Evolutionary conservation across 2,797 vertebrate species (phyloP), one percentile per base, ranked within the genome.

Genomic region (Galagoides demidoff): DNA sequence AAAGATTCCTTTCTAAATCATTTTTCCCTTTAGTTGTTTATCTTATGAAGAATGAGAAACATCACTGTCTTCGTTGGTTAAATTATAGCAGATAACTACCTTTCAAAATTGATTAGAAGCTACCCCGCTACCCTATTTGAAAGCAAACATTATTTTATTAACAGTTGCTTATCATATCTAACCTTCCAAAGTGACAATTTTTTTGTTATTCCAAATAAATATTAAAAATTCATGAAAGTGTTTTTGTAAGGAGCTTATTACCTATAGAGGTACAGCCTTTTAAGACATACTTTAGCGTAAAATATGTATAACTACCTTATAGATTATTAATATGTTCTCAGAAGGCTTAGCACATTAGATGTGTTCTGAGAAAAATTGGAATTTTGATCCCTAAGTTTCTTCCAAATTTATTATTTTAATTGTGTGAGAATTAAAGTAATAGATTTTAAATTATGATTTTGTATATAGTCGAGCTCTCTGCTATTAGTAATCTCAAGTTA

Each of bases 271-370:
- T 96, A 92, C 94, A 98, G 96, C 90, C 59, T 98, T 98, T 98
- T 98, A 98, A 98, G 85, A 92, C 31, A 97, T 61, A 39, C 64
- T 98, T 98, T 97, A 97, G 61, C 97, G 98, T 98, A 97, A 98
- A 99, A 98, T 98, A 98, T 98, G 88, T 89, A 98, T 98, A 97
- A 91, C 89, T 92, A 52, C 63, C 82, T 98, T 92, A 98, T 98
- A 94, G 97, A 97, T 98, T 98, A 98, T 98, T 98, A 98, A 98
- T 61, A 96, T 61, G 52, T 85, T 94, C 6, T 82, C 49, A 97
- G 96, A 97, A 97, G 64, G 95, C 85, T 97, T 97, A 96, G 64
- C 55, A 73, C 0, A 3, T 29, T 97, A 95, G 66, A 93, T 96
- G 89, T 96, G 19, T 84, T 96, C 71, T 92, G 97, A 95, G 97